phyloP scores from a whole-genome alignment of 2,113 vertebrate species.

The Callionymus lyra region DNA sequence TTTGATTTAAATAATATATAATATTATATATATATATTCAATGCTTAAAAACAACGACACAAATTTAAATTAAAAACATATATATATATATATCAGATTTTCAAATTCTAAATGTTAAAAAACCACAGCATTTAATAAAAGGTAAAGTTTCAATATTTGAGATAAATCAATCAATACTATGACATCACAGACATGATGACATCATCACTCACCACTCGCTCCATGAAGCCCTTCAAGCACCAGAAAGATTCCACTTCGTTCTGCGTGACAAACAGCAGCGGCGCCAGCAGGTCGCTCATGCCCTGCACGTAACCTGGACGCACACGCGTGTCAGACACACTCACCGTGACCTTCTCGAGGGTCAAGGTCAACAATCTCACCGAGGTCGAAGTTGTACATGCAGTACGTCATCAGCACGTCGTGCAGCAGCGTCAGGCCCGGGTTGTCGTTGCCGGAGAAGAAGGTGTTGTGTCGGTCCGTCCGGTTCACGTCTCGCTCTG shows the following conservation, averaged over 20 bases:
- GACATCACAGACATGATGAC: no score
- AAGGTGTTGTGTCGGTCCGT: constrained; percentile 83
- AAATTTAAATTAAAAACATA: no score
- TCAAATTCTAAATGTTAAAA: no score
- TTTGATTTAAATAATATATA: no score
- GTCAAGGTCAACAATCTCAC: constrained; percentile 47
- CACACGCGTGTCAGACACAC: background rate
- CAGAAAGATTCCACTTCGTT: constrained; percentile 91
- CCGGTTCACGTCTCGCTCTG: constrained; percentile 83
- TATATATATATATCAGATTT: no score
- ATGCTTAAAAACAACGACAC: no score
- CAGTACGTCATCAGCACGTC: constrained; percentile 89
- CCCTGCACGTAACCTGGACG: constrained; percentile 83
- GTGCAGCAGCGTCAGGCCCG: constrained; percentile 75
- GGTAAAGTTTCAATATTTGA: no score
- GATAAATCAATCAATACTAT: no score
- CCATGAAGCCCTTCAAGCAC: constrained; percentile 90
- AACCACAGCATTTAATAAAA: no score
- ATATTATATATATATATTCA: no score
- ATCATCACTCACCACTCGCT: constrained; percentile 70
- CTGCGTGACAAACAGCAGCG: constrained; percentile 79
- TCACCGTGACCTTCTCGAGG: no score
- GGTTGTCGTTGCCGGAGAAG: constrained; percentile 81
- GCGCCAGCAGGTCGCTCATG: constrained; percentile 88
- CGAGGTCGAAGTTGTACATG: constrained; percentile 90